Conservation (phyloP, 1,140 invertebrate species). For the Akabosia matsudoensis region DNA sequence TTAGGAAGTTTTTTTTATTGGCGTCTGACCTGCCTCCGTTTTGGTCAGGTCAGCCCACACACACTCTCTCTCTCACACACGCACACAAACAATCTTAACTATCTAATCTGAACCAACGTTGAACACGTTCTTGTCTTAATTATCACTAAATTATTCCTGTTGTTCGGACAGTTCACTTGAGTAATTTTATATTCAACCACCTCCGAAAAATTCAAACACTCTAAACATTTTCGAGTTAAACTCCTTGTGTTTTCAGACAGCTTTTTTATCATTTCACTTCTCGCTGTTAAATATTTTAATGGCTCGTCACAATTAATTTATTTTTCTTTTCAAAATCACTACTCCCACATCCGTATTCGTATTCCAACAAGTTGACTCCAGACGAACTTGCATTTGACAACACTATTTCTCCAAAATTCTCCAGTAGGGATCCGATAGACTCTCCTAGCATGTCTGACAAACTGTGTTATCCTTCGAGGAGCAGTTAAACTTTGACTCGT, state of each 20-base stretch:
- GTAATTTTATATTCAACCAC: slow-evolving; percentile 1
- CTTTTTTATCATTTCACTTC: not conserved
- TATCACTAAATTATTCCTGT: not conserved
- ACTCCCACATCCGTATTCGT: too few species aligned
- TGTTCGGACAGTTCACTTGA: not conserved
- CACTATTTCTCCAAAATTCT: too few species aligned
- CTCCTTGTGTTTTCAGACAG: not conserved
- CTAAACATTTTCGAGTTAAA: not conserved
- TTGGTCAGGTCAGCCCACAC: slow-evolving; percentile 10
- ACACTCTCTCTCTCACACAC: too few species aligned
- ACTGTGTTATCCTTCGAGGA: too few species aligned
- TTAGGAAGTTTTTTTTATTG: not conserved
- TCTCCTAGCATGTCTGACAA: too few species aligned
- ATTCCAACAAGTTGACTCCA: too few species aligned
- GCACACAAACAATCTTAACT: not conserved
- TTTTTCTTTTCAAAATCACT: too few species aligned
- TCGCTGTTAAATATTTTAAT: too few species aligned
- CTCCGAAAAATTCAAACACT: slow-evolving; percentile 11
- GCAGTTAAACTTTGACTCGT: too few species aligned
- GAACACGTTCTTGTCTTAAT: not conserved
- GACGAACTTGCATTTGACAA: too few species aligned
- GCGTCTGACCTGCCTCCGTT: not conserved
- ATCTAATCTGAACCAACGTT: not conserved
- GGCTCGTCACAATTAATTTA: too few species aligned
- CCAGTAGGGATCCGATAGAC: too few species aligned